Evolutionary conservation across 1,140 invertebrate species (phyloP).

Genomic region (Zophobas atratus): DNA sequence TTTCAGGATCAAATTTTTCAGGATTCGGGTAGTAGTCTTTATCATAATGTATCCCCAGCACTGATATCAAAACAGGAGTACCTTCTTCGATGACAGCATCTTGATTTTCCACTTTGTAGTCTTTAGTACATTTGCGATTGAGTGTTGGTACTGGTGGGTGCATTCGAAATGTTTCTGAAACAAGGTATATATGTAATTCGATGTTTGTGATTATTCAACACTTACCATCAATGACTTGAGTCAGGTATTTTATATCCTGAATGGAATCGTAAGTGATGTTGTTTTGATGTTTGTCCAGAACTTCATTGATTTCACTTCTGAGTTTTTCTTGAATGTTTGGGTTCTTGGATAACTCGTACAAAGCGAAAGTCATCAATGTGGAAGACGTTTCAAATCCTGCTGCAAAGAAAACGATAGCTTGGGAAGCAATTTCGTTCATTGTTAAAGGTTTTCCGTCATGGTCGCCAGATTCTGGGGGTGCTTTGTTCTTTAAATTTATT

Average conservation of each 20-base stretch:
- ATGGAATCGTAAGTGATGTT: conserved; percentile 71
- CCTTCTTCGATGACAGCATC: conserved; percentile 57
- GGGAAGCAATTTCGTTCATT: conserved; percentile 66
- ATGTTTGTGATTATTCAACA: not conserved
- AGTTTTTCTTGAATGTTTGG: conserved; percentile 71
- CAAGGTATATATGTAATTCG: not conserved
- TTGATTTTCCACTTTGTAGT: conserved; percentile 64
- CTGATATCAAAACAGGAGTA: conserved; percentile 63
- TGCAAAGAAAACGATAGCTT: conserved; percentile 71
- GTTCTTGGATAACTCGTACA: conserved; percentile 72
- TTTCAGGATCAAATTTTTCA: conserved; percentile 76
- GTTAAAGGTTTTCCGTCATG: conserved; percentile 37
- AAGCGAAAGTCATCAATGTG: conserved; percentile 70
- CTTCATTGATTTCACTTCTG: conserved; percentile 70
- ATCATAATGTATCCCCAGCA: conserved; percentile 67
- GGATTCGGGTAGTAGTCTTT: conserved; percentile 74
- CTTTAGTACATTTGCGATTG: conserved; percentile 65
- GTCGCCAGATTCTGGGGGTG: conserved; percentile 27
- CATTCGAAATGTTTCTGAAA: conserved; percentile 54
- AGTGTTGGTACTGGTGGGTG: conserved; percentile 49
- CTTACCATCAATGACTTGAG: conserved; percentile 67
- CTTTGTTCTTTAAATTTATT: conserved; percentile 69
- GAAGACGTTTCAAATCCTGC: conserved; percentile 78
- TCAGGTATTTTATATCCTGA: conserved; percentile 66
- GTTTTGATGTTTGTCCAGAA: conserved; percentile 65